These are phyloP conservation scores for Brachionus paranguensis DNA, from an alignment of 1,140 invertebrate genomes.

Conservation along the genomic window DNA sequence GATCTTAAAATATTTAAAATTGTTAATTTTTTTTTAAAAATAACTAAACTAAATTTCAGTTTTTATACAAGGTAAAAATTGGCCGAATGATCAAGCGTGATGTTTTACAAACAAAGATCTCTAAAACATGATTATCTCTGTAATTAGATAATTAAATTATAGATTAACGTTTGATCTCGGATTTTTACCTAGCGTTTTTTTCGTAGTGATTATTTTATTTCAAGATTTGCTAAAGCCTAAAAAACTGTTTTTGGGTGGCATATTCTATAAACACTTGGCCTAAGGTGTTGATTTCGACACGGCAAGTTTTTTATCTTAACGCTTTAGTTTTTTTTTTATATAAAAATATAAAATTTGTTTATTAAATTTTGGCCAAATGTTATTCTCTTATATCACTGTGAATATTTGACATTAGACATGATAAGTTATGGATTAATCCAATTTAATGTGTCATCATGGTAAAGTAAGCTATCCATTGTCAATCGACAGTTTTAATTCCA, in stretches of 20 bases:
- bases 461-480: background rate
- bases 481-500: background rate
- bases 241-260: conserved; percentile 17
- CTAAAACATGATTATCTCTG: conserved; percentile 24
- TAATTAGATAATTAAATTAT: conserved; percentile 39
- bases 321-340: background rate
- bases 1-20: background rate
- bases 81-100: background rate
- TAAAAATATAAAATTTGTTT: conserved; percentile 4
- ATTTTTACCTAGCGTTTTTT: background rate
- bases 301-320: background rate
- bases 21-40: background rate
- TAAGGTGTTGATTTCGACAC: conserved; percentile 15
- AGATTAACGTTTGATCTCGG: conserved; percentile 7
- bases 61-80: background rate
- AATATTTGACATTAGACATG: background rate
- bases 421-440: conserved; percentile 9
- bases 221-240: conserved; percentile 23
- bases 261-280: background rate
- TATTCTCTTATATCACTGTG: background rate
- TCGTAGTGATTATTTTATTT: conserved; percentile 23
- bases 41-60: background rate
- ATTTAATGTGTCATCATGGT: background rate
- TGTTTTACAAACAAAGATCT: background rate
- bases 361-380: background rate